Evolutionary conservation across 2,888 invertebrate genomes (phyloP).

Genomic region (Agrotis segetum): DNA sequence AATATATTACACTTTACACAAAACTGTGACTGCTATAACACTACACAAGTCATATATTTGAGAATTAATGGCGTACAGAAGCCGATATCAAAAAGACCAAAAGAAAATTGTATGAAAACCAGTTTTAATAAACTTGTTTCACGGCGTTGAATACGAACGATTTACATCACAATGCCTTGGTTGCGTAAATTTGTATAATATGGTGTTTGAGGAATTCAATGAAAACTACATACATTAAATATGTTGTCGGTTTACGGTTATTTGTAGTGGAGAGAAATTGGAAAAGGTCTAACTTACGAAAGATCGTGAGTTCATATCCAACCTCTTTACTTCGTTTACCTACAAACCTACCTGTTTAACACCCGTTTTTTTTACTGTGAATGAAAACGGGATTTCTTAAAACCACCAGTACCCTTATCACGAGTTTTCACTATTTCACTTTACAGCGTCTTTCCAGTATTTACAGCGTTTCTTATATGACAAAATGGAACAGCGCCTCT

Average conservation of each 20-base stretch:
- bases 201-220: constrained; percentile 11
- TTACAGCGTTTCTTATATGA: too few species aligned
- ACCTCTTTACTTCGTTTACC: too few species aligned
- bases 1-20: constrained; percentile 19
- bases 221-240: background rate
- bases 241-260: background rate
- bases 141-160: constrained; percentile 29
- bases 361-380: too few species aligned
- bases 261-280: background rate
- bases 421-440: too few species aligned
- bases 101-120: constrained; percentile 40
- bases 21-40: constrained; percentile 20
- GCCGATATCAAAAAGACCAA: constrained; percentile 15
- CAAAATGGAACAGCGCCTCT: too few species aligned
- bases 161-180: constrained; percentile 45
- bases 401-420: too few species aligned
- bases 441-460: too few species aligned
- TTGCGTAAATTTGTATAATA: constrained; percentile 49
- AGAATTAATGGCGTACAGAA: constrained; percentile 32
- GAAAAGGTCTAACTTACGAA: too few species aligned
- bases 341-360: too few species aligned
- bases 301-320: too few species aligned
- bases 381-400: too few species aligned
- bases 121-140: constrained; percentile 55
- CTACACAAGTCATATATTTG: constrained; percentile 37